Evolutionary conservation across 2,888 invertebrate genomes (phyloP).

Genomic region (Luperina nickerlii): DNA sequence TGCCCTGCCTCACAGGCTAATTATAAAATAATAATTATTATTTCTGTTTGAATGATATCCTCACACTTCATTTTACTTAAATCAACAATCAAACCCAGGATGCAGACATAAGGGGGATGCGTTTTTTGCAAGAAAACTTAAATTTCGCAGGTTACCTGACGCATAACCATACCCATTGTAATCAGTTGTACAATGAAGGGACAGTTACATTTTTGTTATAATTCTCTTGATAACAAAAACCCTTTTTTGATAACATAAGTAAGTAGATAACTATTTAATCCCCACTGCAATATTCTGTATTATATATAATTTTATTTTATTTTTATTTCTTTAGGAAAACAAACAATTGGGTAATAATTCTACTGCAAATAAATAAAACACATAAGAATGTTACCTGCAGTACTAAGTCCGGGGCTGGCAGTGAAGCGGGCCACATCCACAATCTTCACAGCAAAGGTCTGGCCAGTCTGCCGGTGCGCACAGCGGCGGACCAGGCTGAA

Average conservation of each 20-base stretch:
- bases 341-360: too few relatives aligned
- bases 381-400: conserved; percentile 93
- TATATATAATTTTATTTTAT: too few relatives aligned
- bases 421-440: conserved; percentile 99
- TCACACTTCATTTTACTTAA: background rate
- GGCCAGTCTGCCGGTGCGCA: conserved; percentile 97
- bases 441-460: conserved; percentile 99
- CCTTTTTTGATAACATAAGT: background rate
- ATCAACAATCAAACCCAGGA: background rate
- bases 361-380: background rate
- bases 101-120: background rate
- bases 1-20: too few relatives aligned
- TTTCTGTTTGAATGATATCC: too few relatives aligned
- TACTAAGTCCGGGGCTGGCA: conserved; percentile 98
- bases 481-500: conserved; percentile 99
- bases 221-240: background rate
- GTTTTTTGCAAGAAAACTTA: too few relatives aligned
- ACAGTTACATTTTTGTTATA: background rate
- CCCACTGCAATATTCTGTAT: background rate
- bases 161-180: background rate
- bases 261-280: background rate
- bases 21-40: too few relatives aligned
- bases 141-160: too few relatives aligned
- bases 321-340: too few relatives aligned
- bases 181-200: background rate